phyloP scores from a whole-genome alignment of 2,113 vertebrate genomes.

The Rallus limicola region DNA sequence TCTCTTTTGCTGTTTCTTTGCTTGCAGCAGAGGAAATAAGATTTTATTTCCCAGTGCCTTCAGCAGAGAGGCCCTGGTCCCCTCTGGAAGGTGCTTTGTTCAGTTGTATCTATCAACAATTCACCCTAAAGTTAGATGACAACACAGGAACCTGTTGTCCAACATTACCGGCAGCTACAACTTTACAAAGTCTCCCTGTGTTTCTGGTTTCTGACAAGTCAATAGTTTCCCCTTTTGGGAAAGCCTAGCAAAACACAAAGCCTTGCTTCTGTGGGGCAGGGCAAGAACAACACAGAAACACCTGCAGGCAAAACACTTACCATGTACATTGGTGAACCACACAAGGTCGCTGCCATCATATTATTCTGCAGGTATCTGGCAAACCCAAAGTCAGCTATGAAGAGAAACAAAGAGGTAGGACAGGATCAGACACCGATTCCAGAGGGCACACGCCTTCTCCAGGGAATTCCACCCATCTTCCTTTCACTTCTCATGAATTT shows the following conservation, averaged over 20 bases:
- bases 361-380: conserved; percentile 94
- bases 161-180: neutral
- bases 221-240: neutral
- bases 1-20: neutral
- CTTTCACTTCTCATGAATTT: neutral
- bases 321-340: conserved; percentile 99
- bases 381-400: conserved; percentile 94
- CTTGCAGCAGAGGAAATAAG: neutral
- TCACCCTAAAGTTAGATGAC: neutral
- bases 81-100: neutral
- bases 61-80: neutral
- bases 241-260: neutral
- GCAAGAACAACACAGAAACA: neutral
- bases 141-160: neutral
- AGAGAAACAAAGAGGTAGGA: neutral
- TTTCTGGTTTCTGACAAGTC: neutral
- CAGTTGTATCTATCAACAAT: neutral
- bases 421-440: neutral
- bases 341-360: conserved; percentile 94
- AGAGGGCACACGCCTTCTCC: neutral
- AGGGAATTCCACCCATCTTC: neutral
- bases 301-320: conserved; percentile 70
- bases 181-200: neutral
- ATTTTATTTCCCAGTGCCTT: neutral
- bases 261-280: neutral